These are phyloP conservation scores for Carapus acus DNA, from an alignment of 2,797 vertebrate genomes.

Conservation along the genomic window DNA sequence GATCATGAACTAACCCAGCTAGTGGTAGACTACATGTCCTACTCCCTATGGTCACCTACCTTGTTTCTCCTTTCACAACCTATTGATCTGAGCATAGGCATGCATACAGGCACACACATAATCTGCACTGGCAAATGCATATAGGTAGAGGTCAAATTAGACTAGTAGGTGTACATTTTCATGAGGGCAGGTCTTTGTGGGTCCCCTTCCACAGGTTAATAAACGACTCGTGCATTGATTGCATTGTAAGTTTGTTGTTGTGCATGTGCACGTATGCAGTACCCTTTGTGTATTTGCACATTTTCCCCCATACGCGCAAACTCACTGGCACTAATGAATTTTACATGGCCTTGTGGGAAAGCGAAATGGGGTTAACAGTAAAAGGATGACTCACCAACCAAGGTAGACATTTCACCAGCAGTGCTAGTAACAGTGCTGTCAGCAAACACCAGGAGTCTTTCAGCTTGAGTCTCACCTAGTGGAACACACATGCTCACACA, in stretches of 20 bases:
- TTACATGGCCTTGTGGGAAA: constrained; percentile 48
- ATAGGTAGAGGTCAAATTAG: constrained; percentile 31
- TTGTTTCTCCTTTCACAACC: constrained; percentile 23
- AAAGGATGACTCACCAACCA: constrained; percentile 41
- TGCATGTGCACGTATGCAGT: constrained; percentile 2
- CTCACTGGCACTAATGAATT: constrained; percentile 35
- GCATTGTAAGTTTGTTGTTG: neutral
- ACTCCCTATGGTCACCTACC: constrained; percentile 17
- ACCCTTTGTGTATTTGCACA: constrained; percentile 17
- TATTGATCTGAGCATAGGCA: constrained; percentile 64
- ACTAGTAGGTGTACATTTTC: constrained; percentile 43
- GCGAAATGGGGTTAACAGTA: constrained; percentile 31
- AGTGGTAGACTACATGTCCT: constrained; percentile 27
- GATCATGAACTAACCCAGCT: constrained; percentile 38
- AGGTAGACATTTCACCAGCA: constrained; percentile 27
- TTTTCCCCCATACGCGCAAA: constrained; percentile 22
- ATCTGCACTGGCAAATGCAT: neutral
- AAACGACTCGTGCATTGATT: constrained; percentile 26
- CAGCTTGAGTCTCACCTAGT: constrained; percentile 1
- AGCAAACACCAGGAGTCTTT: constrained; percentile 18
- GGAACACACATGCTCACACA: neutral
- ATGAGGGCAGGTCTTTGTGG: constrained; percentile 14
- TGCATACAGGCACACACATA: constrained; percentile 9
- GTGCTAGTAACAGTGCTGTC: constrained; percentile 34
- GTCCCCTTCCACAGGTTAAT: too few species aligned